These are phyloP conservation scores for Cheumatopsyche charites DNA, from an alignment of 1,140 invertebrate genomes.

Conservation along the genomic window DNA sequence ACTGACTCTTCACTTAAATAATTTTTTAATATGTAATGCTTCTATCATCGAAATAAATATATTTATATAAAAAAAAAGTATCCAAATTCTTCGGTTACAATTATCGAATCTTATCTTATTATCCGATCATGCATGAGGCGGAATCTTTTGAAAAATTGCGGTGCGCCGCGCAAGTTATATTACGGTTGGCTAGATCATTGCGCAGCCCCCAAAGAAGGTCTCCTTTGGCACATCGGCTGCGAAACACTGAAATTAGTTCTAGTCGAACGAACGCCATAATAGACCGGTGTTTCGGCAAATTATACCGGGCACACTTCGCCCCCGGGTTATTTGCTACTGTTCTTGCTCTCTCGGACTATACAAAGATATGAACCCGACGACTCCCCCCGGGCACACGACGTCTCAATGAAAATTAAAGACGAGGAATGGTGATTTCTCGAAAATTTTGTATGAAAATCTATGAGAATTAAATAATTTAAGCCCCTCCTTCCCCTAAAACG, in stretches of 20 bases:
- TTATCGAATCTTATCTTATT: too few species aligned
- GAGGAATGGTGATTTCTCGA: neutral
- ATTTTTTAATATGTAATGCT: too few species aligned
- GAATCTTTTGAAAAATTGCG: too few species aligned
- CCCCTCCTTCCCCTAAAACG: too few species aligned
- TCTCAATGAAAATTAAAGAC: neutral
- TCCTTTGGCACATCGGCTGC: slow-evolving; percentile 45
- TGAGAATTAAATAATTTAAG: too few species aligned
- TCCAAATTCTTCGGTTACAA: too few species aligned
- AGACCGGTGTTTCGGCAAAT: slow-evolving; percentile 50
- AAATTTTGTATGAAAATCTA: neutral
- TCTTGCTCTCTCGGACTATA: neutral
- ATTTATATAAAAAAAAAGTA: too few species aligned
- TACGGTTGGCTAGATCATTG: slow-evolving; percentile 3
- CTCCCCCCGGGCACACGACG: neutral
- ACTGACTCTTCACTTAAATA: too few species aligned
- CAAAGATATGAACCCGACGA: slow-evolving; percentile 14
- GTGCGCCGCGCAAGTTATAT: neutral
- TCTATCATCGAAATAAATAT: too few species aligned
- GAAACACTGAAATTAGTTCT: slow-evolving; percentile 48
- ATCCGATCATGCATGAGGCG: too few species aligned
- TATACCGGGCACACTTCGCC: slow-evolving; percentile 47
- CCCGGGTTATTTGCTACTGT: slow-evolving; percentile 44
- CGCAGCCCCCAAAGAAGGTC: slow-evolving; percentile 35
- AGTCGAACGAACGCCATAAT: slow-evolving; percentile 49